Percentiles rank a stretch among this genome's conserved stretches.
These are phyloP conservation scores for Catocala sponsa DNA, from an alignment of 2,888 invertebrate species.

Conservation along the genomic window DNA sequence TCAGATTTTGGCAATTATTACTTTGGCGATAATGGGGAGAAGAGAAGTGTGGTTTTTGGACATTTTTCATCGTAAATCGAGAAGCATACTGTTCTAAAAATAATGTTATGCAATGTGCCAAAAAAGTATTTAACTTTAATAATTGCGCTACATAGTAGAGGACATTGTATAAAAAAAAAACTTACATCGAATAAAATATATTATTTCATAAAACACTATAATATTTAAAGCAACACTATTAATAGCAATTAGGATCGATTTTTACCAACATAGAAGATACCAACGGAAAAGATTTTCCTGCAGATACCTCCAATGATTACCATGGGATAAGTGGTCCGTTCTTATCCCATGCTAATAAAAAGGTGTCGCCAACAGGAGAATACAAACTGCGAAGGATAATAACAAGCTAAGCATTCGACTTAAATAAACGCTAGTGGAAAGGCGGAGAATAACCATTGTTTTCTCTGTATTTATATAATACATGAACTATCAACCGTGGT, in stretches of 20 bases:
- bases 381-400: constrained; percentile 17
- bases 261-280: not conserved
- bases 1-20: too few relatives aligned
- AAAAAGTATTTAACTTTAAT: too few relatives aligned
- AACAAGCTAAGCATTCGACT: constrained; percentile 16
- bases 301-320: constrained; percentile 4
- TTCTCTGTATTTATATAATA: constrained; percentile 35
- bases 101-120: too few relatives aligned
- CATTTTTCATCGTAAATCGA: too few relatives aligned
- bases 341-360: constrained; percentile 7
- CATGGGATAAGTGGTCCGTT: constrained; percentile 9
- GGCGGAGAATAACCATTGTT: constrained; percentile 26
- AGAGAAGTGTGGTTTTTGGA: too few relatives aligned
- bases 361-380: constrained; percentile 14
- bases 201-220: too few relatives aligned
- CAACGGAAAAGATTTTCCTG: not conserved
- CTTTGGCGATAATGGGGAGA: too few relatives aligned
- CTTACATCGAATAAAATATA: too few relatives aligned
- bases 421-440: constrained; percentile 17
- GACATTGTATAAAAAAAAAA: too few relatives aligned
- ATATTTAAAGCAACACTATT: too few relatives aligned
- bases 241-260: not conserved
- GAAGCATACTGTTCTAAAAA: too few relatives aligned
- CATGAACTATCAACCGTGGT: constrained; percentile 35
- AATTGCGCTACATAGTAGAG: too few relatives aligned